Evolutionary conservation across 2,888 invertebrate species (phyloP).

Genomic region (Sthenelais limicola): DNA sequence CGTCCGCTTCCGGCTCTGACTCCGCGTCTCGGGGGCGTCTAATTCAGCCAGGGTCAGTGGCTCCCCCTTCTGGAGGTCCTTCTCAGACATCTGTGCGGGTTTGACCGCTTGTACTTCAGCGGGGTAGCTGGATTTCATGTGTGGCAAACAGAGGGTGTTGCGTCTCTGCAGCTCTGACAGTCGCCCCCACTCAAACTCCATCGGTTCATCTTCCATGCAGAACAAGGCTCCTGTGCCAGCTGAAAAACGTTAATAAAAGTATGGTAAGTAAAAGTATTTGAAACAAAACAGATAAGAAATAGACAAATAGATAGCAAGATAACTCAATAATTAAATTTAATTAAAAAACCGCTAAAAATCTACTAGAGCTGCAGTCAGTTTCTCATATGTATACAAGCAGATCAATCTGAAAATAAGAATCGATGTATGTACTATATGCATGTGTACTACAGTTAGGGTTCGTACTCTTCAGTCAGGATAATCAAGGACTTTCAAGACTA

Average conservation of each 20-base stretch:
- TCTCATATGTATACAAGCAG: too few species aligned
- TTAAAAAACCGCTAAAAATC: too few species aligned
- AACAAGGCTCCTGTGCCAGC: conserved; percentile 56
- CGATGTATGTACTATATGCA: too few species aligned
- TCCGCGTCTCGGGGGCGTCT: conserved; percentile 7
- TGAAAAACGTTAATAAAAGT: conserved; percentile 4
- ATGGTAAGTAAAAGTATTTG: not conserved
- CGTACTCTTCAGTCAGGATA: too few species aligned
- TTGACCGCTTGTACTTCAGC: conserved; percentile 65
- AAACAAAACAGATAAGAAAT: too few species aligned
- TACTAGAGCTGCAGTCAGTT: too few species aligned
- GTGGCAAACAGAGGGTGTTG: conserved; percentile 71
- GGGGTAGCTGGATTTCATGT: conserved; percentile 71
- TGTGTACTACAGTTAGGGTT: too few species aligned
- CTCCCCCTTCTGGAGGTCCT: conserved; percentile 12
- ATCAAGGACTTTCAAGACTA: too few species aligned
- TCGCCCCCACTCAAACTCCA: conserved; percentile 60
- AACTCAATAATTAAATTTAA: too few species aligned
- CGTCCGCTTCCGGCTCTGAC: not conserved
- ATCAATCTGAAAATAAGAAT: too few species aligned
- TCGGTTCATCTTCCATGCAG: conserved; percentile 66
- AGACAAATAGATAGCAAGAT: too few species aligned
- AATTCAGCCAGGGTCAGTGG: not conserved
- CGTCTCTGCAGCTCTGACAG: conserved; percentile 70
- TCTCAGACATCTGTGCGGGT: conserved; percentile 1